These are phyloP conservation scores for Drosophila serrata DNA, from an alignment of 1,140 invertebrate genomes.

Conservation along the genomic window DNA sequence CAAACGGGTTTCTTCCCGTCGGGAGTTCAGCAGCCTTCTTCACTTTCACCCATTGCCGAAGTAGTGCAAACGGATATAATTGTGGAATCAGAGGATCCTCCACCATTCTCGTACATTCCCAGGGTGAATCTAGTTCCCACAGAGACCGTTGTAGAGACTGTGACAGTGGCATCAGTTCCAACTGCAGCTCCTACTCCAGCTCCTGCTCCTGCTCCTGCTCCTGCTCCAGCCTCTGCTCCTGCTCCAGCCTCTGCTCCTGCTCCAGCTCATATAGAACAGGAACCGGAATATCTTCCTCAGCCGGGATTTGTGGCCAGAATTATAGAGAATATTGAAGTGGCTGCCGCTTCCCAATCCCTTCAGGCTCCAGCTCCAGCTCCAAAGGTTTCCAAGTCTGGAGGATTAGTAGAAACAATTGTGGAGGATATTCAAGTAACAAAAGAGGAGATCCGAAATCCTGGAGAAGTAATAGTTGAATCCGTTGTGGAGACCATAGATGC, in stretches of 20 bases:
- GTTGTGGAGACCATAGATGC: not conserved
- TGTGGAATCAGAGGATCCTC: slow-evolving; percentile 1
- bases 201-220: not conserved
- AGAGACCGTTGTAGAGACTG: slow-evolving; percentile 18
- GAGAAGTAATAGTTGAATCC: not conserved
- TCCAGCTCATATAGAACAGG: slow-evolving; percentile 3
- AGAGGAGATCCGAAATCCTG: not conserved
- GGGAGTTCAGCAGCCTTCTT: slow-evolving; percentile 20
- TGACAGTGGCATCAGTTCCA: not conserved
- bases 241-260: not conserved
- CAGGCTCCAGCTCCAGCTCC: slow-evolving; percentile 1
- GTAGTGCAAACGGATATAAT: slow-evolving; percentile 32
- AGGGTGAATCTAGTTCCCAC: slow-evolving; percentile 3
- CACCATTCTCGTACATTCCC: slow-evolving; percentile 9
- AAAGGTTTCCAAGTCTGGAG: not conserved
- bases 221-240: not conserved
- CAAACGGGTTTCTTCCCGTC: slow-evolving; percentile 15
- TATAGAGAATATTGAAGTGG: slow-evolving; percentile 33
- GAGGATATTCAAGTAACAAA: slow-evolving; percentile 15
- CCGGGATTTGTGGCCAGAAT: slow-evolving; percentile 37
- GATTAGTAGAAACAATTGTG: slow-evolving; percentile 2
- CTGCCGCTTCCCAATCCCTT: not conserved
- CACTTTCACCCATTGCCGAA: slow-evolving; percentile 32
- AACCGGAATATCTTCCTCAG: slow-evolving; percentile 19
- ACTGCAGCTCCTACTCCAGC: not conserved